Evolutionary conservation across 2,797 vertebrate species (phyloP).

Genomic region (Sebastes minor): DNA sequence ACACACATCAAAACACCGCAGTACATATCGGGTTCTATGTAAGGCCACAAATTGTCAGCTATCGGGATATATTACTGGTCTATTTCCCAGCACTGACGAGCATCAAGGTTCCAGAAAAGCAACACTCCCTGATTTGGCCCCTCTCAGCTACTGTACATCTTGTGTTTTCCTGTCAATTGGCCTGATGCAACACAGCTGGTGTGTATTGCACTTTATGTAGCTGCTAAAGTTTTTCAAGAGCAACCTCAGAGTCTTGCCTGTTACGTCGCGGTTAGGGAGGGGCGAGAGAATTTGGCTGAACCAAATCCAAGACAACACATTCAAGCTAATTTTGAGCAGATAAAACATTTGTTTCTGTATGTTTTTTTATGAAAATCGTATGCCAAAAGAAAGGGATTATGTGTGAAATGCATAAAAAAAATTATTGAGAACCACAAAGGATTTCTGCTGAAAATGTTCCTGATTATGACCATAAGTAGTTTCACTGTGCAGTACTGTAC

Average conservation of each 20-base stretch:
- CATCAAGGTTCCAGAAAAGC: neutral
- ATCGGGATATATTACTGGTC: neutral
- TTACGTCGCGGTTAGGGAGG: too few relatives aligned
- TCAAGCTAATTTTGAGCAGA: neutral
- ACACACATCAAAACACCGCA: neutral
- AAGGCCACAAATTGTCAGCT: neutral
- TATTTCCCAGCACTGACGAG: neutral
- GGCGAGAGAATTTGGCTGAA: too few relatives aligned
- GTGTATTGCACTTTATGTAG: too few relatives aligned
- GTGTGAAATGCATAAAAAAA: neutral
- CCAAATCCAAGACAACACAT: neutral
- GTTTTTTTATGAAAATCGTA: neutral
- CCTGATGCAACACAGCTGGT: neutral
- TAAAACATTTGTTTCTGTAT: neutral
- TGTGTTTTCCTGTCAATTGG: too few relatives aligned
- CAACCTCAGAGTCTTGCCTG: neutral
- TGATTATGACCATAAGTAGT: neutral
- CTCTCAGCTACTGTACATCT: neutral
- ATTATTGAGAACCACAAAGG: too few relatives aligned
- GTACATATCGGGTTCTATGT: neutral
- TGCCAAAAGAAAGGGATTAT: neutral
- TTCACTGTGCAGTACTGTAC: neutral
- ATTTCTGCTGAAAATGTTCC: too few relatives aligned
- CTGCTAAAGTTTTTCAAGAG: neutral
- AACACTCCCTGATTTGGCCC: neutral